Evolutionary conservation across 2,113 vertebrate genomes (phyloP).

Genomic region (Calyptomena viridis): DNA sequence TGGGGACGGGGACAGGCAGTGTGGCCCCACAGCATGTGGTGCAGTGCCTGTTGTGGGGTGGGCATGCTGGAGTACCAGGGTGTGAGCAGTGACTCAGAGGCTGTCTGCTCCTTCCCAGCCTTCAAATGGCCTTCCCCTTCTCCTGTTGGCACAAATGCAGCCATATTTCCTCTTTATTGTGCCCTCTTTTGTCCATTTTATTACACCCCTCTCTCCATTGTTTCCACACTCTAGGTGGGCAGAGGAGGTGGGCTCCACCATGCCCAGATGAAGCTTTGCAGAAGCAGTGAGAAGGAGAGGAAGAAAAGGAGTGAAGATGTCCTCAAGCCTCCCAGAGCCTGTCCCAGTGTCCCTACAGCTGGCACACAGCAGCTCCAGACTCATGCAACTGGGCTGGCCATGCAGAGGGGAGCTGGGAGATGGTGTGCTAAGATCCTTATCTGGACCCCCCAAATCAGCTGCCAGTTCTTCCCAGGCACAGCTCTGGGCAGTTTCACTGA

Average conservation of each 20-base stretch:
- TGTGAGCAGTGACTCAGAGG: background rate
- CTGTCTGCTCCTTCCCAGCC: background rate
- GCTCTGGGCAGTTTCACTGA: fast-evolving
- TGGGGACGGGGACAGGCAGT: background rate
- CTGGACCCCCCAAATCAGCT: fast-evolving
- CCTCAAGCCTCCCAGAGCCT: background rate
- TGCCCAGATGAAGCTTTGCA: background rate
- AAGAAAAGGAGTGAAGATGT: fast-evolving
- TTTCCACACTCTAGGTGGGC: background rate
- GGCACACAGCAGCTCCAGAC: background rate
- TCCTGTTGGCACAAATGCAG: background rate
- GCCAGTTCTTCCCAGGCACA: background rate
- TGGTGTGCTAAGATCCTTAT: background rate
- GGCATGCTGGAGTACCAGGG: background rate
- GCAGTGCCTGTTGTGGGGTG: fast-evolving
- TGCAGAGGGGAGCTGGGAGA: background rate
- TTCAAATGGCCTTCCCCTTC: background rate
- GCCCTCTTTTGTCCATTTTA: background rate
- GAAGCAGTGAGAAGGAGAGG: background rate
- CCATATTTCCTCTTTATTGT: background rate
- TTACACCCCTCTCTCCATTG: background rate
- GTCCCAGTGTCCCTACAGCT: fast-evolving
- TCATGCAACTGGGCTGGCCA: fast-evolving
- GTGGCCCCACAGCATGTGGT: fast-evolving
- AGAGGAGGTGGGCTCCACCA: background rate